Conservation (phyloP, 2,113 vertebrate genomes). For the Istiophorus platypterus region DNA sequence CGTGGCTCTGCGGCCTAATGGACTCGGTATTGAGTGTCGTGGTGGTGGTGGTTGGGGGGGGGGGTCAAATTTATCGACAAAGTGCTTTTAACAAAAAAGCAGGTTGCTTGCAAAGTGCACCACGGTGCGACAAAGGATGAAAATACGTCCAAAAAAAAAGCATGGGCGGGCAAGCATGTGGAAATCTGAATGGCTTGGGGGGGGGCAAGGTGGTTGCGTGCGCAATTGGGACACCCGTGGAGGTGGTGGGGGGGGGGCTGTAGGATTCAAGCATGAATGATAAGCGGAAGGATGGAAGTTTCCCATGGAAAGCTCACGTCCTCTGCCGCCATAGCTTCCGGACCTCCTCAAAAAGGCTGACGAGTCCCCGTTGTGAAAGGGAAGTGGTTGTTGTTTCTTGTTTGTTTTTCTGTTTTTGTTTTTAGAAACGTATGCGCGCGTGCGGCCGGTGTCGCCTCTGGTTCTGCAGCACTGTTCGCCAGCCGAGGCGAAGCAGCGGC, state of each 20-base stretch:
- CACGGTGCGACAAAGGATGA: conserved; percentile 64
- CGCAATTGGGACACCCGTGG: too few species aligned
- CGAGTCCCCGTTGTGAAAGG: not conserved
- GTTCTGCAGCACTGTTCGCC: not conserved
- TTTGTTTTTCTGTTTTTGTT: too few species aligned
- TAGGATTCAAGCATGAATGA: conserved; percentile 48
- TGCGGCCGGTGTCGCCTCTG: not conserved
- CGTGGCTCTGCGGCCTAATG: conserved; percentile 75
- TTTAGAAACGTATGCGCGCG: too few species aligned
- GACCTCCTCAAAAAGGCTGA: not conserved
- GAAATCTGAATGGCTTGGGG: conserved; percentile 33
- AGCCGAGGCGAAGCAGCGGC: too few species aligned
- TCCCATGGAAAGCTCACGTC: too few species aligned
- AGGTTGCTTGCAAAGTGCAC: conserved; percentile 70
- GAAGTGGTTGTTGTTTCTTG: too few species aligned
- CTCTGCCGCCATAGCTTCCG: not conserved
- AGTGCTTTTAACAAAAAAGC: conserved; percentile 82
- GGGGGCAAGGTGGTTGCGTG: not conserved
- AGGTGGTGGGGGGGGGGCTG: too few species aligned
- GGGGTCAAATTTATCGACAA: conserved; percentile 79
- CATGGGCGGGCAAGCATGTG: conserved; percentile 12
- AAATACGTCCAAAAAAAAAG: conserved; percentile 65
- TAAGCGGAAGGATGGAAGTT: conserved; percentile 60
- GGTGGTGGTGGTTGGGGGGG: too few species aligned
- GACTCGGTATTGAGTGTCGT: conserved; percentile 81